Evolutionary conservation across 2,888 invertebrate genomes (phyloP).

Genomic region (Synanthedon myopaeformis): DNA sequence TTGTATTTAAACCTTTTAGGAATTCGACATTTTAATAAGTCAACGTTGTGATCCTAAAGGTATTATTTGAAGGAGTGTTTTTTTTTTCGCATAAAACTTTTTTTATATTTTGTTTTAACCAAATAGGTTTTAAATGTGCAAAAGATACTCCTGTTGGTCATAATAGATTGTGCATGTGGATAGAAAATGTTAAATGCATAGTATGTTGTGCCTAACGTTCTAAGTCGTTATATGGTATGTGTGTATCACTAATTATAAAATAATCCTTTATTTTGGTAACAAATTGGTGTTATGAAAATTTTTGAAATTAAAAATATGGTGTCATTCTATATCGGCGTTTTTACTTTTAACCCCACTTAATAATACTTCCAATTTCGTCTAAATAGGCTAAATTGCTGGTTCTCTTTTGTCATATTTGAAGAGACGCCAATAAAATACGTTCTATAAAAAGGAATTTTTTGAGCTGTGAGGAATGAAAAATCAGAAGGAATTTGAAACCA

Average conservation of each 20-base stretch:
- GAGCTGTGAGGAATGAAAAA: no score
- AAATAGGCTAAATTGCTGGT: no score
- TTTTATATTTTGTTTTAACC: constrained; percentile 28
- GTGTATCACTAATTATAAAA: constrained; percentile 62
- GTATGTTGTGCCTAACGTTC: constrained; percentile 40
- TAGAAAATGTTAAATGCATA: constrained; percentile 19
- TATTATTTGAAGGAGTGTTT: constrained; percentile 51
- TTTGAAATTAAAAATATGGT: constrained; percentile 66
- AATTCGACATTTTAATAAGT: no score
- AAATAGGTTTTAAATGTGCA: constrained; percentile 30
- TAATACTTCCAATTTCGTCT: no score
- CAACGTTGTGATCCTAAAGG: no score
- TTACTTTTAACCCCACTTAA: constrained; percentile 1
- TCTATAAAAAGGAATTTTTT: no score
- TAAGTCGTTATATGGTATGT: constrained; percentile 55
- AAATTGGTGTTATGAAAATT: constrained; percentile 66
- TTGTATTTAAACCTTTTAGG: no score
- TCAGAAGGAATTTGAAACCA: no score
- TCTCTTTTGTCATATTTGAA: no score
- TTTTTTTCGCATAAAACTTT: constrained; percentile 38
- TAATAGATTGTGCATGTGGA: constrained; percentile 33
- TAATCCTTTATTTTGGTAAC: constrained; percentile 65
- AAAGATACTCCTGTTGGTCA: constrained; percentile 47
- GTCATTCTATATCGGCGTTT: constrained; percentile 43
- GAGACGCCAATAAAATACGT: no score